phyloP scores from a whole-genome alignment of 1,140 invertebrate genomes.

The Heliconius himera region DNA sequence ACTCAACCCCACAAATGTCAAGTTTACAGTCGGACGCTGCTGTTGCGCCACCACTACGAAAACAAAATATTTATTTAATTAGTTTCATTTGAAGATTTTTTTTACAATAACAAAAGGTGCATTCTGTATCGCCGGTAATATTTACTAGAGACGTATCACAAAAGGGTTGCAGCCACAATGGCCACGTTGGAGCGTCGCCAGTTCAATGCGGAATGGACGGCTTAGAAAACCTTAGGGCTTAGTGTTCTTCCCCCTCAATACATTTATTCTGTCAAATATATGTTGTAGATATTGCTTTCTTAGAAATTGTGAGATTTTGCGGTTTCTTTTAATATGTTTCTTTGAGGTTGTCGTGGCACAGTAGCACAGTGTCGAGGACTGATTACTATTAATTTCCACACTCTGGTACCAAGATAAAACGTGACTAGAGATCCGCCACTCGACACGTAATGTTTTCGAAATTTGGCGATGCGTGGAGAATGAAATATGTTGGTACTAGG shows the following conservation, averaged over 20 bases:
- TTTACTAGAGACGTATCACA: not conserved
- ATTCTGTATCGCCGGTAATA: not conserved
- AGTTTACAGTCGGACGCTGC: too few relatives aligned
- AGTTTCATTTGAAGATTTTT: not conserved
- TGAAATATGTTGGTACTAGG: too few relatives aligned
- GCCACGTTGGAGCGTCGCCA: constrained; percentile 10
- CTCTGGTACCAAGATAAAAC: too few relatives aligned
- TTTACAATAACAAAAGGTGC: not conserved
- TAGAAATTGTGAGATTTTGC: not conserved
- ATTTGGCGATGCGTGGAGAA: too few relatives aligned
- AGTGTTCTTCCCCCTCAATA: constrained; percentile 8
- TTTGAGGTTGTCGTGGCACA: too few relatives aligned
- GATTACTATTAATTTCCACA: too few relatives aligned
- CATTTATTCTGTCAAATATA: constrained; percentile 12
- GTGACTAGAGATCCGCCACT: too few relatives aligned
- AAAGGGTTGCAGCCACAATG: constrained; percentile 2
- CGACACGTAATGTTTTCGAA: too few relatives aligned
- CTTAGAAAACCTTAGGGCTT: constrained; percentile 10
- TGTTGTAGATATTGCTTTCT: not conserved
- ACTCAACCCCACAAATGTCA: too few relatives aligned
- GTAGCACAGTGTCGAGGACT: too few relatives aligned
- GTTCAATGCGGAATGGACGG: constrained; percentile 1
- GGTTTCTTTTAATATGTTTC: not conserved
- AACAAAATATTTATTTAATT: not conserved
- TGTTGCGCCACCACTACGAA: too few relatives aligned